Percentiles rank a stretch among this genome's conserved stretches.
Evolutionary conservation across 2,113 vertebrate species (phyloP).

Genomic region (Pterocles gutturalis): DNA sequence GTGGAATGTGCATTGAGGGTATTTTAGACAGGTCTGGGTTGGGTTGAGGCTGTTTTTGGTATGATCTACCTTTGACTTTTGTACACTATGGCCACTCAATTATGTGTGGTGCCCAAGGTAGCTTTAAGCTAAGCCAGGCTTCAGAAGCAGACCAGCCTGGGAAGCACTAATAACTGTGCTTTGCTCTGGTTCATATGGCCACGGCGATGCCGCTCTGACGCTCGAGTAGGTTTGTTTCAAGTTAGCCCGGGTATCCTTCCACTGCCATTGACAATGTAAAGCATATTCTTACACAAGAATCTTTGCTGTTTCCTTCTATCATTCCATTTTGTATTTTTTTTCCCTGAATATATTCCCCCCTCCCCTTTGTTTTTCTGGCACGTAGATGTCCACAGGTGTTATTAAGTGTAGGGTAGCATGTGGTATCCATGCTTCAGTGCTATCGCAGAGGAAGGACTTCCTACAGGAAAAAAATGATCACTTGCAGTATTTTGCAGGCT

Average conservation of each 20-base stretch:
- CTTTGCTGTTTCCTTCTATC: neutral
- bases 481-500: conserved; percentile 84
- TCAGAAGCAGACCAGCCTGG: neutral
- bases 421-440: conserved; percentile 67
- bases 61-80: neutral
- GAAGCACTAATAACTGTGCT: neutral
- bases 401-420: conserved; percentile 66
- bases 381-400: conserved; percentile 48
- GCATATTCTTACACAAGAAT: neutral
- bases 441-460: conserved; percentile 66
- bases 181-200: accelerated
- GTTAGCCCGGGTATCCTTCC: neutral
- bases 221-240: neutral
- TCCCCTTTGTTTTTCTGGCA: neutral
- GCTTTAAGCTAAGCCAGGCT: neutral
- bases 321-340: neutral
- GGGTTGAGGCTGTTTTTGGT: neutral
- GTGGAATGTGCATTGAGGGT: neutral
- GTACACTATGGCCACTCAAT: accelerated
- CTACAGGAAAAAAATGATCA: conserved; percentile 73
- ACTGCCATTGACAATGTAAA: neutral
- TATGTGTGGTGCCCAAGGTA: neutral
- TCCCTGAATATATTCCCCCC: neutral
- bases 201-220: neutral
- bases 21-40: conserved; percentile 39